Percentiles rank a stretch among this genome's conserved stretches.
These are phyloP conservation scores for Labeo rohita DNA, from an alignment of 2,113 vertebrate genomes.

Conservation along the genomic window DNA sequence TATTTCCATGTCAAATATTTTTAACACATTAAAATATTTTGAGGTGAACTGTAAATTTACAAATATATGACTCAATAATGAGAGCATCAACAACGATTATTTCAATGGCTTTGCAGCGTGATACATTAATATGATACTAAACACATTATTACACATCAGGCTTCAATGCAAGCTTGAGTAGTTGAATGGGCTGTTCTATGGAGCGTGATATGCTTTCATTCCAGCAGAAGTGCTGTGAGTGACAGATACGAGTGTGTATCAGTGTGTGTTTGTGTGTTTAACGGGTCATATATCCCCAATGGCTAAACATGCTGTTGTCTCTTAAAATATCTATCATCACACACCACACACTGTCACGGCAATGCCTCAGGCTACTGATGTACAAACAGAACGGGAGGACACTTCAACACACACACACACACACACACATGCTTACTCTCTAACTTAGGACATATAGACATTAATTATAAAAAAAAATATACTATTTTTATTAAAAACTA, in stretches of 20 bases:
- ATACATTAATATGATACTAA: too few species aligned
- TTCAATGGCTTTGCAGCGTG: too few species aligned
- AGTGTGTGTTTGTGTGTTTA: slow-evolving; percentile 39
- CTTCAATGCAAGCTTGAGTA: not conserved
- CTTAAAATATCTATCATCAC: slow-evolving; percentile 44
- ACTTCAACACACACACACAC: not conserved
- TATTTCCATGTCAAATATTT: too few species aligned
- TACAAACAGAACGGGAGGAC: slow-evolving; percentile 23
- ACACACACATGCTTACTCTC: not conserved
- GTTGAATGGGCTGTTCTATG: not conserved
- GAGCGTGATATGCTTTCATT: not conserved
- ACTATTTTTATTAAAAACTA: too few species aligned
- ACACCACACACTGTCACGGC: slow-evolving; percentile 20
- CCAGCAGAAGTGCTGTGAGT: not conserved
- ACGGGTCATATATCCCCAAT: slow-evolving; percentile 46
- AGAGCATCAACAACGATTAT: too few species aligned
- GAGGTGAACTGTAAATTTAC: too few species aligned
- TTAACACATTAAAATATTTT: too few species aligned
- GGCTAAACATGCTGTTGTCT: slow-evolving; percentile 51
- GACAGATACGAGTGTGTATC: not conserved
- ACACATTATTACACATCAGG: too few species aligned
- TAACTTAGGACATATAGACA: not conserved
- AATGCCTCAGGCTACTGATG: slow-evolving; percentile 29
- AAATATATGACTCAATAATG: too few species aligned
- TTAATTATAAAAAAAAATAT: not conserved